These are phyloP conservation scores for Gnatocerus cornutus DNA, from an alignment of 2,888 invertebrate species.

Conservation along the genomic window DNA sequence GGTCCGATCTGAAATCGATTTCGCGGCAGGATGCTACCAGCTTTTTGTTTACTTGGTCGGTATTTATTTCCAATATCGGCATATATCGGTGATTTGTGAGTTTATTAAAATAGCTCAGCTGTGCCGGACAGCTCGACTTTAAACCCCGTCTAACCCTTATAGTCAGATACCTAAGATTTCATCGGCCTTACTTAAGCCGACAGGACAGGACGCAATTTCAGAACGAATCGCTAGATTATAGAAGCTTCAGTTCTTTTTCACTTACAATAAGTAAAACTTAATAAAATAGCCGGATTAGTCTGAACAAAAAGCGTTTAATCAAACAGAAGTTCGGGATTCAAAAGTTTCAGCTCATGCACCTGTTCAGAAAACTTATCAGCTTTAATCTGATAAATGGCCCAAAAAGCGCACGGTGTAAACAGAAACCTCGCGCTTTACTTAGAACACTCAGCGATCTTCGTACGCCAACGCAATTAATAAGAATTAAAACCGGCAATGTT, in stretches of 20 bases:
- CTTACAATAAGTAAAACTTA: constrained; percentile 48
- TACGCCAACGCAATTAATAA: constrained; percentile 54
- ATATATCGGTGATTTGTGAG: constrained; percentile 55
- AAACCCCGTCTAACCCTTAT: constrained; percentile 47
- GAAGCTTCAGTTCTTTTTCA: constrained; percentile 22
- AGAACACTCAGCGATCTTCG: constrained; percentile 54
- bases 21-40: constrained; percentile 49
- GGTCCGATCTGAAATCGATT: constrained; percentile 51
- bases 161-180: constrained; percentile 39
- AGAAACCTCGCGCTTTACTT: constrained; percentile 54
- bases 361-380: constrained; percentile 60
- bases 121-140: constrained; percentile 54
- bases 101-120: constrained; percentile 54
- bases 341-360: constrained; percentile 61
- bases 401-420: constrained; percentile 58
- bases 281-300: constrained; percentile 54
- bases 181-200: constrained; percentile 30
- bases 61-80: constrained; percentile 53
- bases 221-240: constrained; percentile 35
- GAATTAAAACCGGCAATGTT: constrained; percentile 55
- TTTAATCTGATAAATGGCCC: constrained; percentile 61
- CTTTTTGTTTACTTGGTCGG: constrained; percentile 51
- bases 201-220: constrained; percentile 29
- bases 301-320: constrained; percentile 58
- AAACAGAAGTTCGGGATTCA: constrained; percentile 58